These are phyloP conservation scores for Podiceps cristatus DNA, from an alignment of 2,113 vertebrate genomes.

Conservation along the genomic window DNA sequence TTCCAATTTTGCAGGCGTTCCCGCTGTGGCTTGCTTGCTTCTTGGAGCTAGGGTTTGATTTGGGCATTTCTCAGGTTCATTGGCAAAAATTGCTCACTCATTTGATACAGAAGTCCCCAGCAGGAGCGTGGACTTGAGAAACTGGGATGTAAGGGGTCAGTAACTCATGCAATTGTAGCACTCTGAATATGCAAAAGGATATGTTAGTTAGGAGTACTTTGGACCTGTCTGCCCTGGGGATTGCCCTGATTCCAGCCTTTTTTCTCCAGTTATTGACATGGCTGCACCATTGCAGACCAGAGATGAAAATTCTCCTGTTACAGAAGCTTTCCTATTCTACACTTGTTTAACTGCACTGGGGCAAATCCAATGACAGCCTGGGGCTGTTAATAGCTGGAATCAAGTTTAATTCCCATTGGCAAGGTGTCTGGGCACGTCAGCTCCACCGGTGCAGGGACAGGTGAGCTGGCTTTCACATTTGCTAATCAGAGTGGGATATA, in stretches of 20 bases:
- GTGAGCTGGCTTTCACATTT: conserved; percentile 19
- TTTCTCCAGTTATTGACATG: neutral
- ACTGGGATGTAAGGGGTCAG: neutral
- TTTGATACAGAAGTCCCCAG: neutral
- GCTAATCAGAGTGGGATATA: neutral
- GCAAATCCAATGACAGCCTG: neutral
- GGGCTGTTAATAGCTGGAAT: conserved; percentile 35
- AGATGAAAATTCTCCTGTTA: neutral
- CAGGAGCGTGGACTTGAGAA: conserved; percentile 1
- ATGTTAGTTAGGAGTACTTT: neutral
- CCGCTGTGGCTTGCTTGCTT: neutral
- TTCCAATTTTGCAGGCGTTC: conserved; percentile 25
- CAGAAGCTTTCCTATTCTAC: neutral
- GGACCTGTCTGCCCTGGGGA: neutral
- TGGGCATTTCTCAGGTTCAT: neutral
- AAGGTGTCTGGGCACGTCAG: neutral
- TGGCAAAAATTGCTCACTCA: neutral
- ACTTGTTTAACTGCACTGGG: neutral
- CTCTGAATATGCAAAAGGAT: neutral
- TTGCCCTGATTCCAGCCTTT: conserved; percentile 30
- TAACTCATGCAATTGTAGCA: neutral
- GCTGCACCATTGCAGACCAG: neutral
- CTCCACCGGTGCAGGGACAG: neutral
- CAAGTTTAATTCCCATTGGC: conserved; percentile 20
- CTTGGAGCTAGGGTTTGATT: neutral